Evolutionary conservation across 2,888 invertebrate species (phyloP), one percentile per base, ranked within the genome.

Genomic region (Plagodis pulveraria): DNA sequence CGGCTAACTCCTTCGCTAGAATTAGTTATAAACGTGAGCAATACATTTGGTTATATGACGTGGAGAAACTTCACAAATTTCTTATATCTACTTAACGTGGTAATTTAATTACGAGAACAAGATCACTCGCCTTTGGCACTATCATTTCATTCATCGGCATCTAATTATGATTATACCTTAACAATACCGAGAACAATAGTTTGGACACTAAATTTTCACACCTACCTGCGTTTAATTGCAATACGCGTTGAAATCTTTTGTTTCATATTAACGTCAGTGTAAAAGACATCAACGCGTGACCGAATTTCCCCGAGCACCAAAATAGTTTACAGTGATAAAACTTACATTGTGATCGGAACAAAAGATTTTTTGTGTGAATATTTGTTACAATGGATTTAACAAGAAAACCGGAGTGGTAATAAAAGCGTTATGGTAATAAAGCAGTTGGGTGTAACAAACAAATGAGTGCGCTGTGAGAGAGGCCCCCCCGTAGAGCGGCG

Each of bases 371-470:
- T 56, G 53, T 59, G 56, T 58, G 45, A 64, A 56, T 56, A 67
- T 61, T 58, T 58, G 59, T 65, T 58, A 72, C 69, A 67, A 72
- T 70, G 66, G 66, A 53, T 67, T 66, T 65, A 59, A 67, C 69
- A 65, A 65, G 61, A 69, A 68, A 67, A 59, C 57, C 63, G 67
- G 59, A 73, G 73, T 74, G 65, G 72, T 72, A 73, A 78, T 77
- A 81, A 80, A 77, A 75, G 67, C 75, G 67, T 59, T 74, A 72
- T 71, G 76, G 74, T 72, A 73, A 73, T 74, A 77, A 77, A 79
- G 63, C 74, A 73, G 74, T 74, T 75, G 74, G 73, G 70, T 74
- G 76, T 70, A 65, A 69, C 74, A 76, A 76, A 79, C 77, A 80
- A 80, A 76, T 74, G 77, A 70, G 69, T 69, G 72, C 63, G 58